A percentile compares a stretch with the other conserved stretches of the same genome.
Conservation (phyloP, 2,888 invertebrate species). For the Ophion ellenae region DNA sequence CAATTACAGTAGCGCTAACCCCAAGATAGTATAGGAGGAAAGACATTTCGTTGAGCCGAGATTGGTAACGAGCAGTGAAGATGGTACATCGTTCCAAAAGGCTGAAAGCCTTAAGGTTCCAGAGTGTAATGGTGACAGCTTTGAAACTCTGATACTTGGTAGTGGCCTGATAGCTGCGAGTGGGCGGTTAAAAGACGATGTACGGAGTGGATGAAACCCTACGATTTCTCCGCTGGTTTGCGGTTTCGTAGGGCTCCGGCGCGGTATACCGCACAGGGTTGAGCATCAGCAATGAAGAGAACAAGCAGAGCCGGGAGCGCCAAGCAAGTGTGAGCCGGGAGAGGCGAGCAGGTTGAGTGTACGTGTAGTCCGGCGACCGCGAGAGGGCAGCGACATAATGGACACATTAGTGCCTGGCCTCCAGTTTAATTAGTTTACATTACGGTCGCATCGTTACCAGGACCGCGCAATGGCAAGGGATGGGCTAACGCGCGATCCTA, state of each 20-base stretch:
- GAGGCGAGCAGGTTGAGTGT: conserved; percentile 67
- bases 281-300: conserved; percentile 58
- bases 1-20: background rate
- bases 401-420: conserved; percentile 82
- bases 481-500: conserved; percentile 59
- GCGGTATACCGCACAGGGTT: conserved; percentile 64
- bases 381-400: conserved; percentile 77
- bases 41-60: conserved; percentile 3
- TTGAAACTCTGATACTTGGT: conserved; percentile 52
- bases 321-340: conserved; percentile 60
- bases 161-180: conserved; percentile 13
- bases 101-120: conserved; percentile 42
- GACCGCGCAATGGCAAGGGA: conserved; percentile 71
- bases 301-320: conserved; percentile 64
- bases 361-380: conserved; percentile 72
- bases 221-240: conserved; percentile 68
- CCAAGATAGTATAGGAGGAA: background rate
- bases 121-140: conserved; percentile 20
- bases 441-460: conserved; percentile 81
- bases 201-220: conserved; percentile 64
- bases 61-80: conserved; percentile 52
- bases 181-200: conserved; percentile 57
- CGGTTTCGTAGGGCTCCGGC: conserved; percentile 66
- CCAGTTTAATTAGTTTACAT: conserved; percentile 83
- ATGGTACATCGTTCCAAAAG: conserved; percentile 41